phyloP scores from a whole-genome alignment of 2,888 invertebrate genomes.

The Phortica okadai region DNA sequence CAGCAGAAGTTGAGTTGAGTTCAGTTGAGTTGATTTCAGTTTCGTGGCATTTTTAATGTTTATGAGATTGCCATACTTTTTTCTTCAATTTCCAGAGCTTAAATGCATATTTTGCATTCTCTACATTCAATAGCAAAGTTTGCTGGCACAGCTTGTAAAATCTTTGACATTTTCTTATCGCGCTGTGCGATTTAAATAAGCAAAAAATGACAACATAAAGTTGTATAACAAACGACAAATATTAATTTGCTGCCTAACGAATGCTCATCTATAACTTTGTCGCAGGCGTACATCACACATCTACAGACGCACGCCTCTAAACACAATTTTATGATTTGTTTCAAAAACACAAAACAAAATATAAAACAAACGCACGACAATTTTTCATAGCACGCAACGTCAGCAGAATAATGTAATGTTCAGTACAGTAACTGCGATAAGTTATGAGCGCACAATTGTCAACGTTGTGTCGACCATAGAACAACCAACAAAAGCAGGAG shows the following conservation, averaged over 20 bases:
- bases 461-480: background rate
- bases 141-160: background rate
- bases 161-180: too few species aligned
- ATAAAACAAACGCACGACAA: too few species aligned
- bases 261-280: too few species aligned
- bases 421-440: background rate
- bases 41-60: background rate
- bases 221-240: too few species aligned
- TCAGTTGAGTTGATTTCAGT: background rate
- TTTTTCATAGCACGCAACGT: background rate
- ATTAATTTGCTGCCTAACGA: too few species aligned
- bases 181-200: too few species aligned
- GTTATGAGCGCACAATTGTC: background rate
- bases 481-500: background rate
- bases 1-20: too few species aligned
- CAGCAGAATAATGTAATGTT: background rate
- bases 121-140: background rate
- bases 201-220: too few species aligned
- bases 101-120: background rate
- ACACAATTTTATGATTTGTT: background rate
- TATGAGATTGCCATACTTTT: background rate
- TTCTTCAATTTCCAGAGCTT: background rate
- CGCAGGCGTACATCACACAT: constrained; percentile 7
- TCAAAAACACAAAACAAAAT: background rate
- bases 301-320: background rate